Percentiles rank a stretch among this genome's conserved stretches.
phyloP scores from a whole-genome alignment of 64 coral and sea anemone genomes.

The Pocillopora damicornis region DNA sequence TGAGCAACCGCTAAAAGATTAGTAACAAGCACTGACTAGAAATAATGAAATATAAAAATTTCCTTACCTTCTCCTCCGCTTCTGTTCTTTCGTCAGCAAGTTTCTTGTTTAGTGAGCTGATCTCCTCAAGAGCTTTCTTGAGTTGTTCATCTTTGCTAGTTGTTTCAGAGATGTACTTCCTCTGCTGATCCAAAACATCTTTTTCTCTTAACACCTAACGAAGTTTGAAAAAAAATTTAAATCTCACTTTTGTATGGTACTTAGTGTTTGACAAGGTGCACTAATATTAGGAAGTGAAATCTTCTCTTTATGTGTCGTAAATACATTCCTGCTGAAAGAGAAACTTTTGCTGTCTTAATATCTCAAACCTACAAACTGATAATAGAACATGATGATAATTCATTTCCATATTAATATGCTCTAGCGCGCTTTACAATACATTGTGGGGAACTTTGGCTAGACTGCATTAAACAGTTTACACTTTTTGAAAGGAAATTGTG shows the following conservation, averaged over 20 bases:
- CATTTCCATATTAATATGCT: no score
- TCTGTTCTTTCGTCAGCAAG: slow-evolving; percentile 35
- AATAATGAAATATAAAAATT: neutral
- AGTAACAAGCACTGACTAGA: neutral
- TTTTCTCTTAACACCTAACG: slow-evolving; percentile 36
- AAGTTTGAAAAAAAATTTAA: neutral
- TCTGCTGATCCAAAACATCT: slow-evolving; percentile 55
- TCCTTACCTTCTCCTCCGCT: slow-evolving; percentile 42
- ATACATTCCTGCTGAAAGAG: no score
- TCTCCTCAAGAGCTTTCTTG: slow-evolving; percentile 47
- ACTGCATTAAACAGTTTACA: no score
- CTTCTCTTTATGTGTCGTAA: no score
- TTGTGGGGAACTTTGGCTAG: no score
- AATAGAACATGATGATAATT: neutral
- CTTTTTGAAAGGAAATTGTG: no score
- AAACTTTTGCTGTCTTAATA: no score
- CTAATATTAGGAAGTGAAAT: no score
- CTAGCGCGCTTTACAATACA: no score
- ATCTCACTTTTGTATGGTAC: neutral
- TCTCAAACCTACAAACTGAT: neutral
- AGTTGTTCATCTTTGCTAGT: slow-evolving; percentile 57
- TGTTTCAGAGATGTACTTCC: slow-evolving; percentile 28
- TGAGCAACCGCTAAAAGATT: no score
- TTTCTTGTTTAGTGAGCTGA: slow-evolving; percentile 45
- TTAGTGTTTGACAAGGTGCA: neutral